Base-by-base conservation (phyloP, 2,888 invertebrate species). In the Lepidochitona cinerea region DNA sequence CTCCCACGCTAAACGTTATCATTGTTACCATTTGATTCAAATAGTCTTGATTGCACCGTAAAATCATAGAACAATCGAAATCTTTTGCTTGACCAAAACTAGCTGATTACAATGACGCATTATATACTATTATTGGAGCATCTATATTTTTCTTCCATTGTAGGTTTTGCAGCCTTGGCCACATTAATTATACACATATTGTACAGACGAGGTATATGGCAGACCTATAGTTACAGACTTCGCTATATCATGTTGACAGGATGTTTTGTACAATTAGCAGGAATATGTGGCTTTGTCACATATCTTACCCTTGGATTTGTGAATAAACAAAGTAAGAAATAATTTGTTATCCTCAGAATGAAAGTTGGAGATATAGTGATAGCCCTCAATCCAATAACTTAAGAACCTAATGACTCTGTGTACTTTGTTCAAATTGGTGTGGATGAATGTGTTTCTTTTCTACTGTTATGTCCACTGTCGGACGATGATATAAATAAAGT, bases 201-300 rank as follows among this genome's bases (percentile, higher is more conserved):
- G 49, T 85, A 85, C 71, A 67, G 68, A 26, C 76, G 75, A 54
- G 77, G 79, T 35, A 73, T 76, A 23, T 89, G 85, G 84, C 77
- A 83, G 52, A 71, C 73, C 0, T 72, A 77, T 35, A 79, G 83
- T 0, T 73, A 77, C 32, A 52, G 74, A 23, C 77, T 89, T 35
- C 78, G 79, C 37, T 26, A 41, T 0, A 82, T 80, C 75, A 88
- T 89, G 86, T 68, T 87, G 37, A 35, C 71, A 0, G 88, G 88
- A 1, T 88, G 88, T 71, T 83, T 88, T 68, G 77, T 85, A 18
- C 89, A 89, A 74, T 77, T 89, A n/a, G 82, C 83, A 1, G 88
- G 88, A 0, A 81, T 88, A 12, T 84, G 85, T 77, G 88, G 87
- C n/a, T 83, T 89, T 72, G 84, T 86, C 0, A 83, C 82, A 0